Conservation (phyloP, 2,888 invertebrate genomes). For the Eilema sororculum region DNA sequence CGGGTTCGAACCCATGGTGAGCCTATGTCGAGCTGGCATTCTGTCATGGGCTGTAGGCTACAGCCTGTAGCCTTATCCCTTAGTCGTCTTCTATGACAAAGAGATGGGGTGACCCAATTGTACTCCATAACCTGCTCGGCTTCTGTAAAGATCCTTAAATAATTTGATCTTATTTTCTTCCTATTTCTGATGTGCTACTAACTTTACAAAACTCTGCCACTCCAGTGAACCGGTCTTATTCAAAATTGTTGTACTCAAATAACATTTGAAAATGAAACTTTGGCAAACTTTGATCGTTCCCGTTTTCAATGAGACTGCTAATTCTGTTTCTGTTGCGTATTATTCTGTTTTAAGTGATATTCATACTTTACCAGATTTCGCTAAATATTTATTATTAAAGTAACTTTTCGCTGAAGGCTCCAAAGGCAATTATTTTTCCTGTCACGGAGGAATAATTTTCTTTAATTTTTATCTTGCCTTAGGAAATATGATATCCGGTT, state of each 20-base stretch:
- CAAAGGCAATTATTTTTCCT: background rate
- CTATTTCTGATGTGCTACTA: slow-evolving; percentile 1
- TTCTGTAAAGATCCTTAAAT: background rate
- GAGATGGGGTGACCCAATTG: too few species aligned
- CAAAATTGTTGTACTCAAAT: slow-evolving; percentile 48
- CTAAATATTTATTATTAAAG: slow-evolving; percentile 19
- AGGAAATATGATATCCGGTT: slow-evolving; percentile 1
- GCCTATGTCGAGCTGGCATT: too few species aligned
- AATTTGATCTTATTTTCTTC: background rate
- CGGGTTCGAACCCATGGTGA: too few species aligned
- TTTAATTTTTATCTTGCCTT: background rate
- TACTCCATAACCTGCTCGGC: too few species aligned
- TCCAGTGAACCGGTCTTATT: slow-evolving; percentile 21
- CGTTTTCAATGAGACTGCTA: slow-evolving; percentile 40
- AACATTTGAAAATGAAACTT: slow-evolving; percentile 49
- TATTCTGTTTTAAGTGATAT: slow-evolving; percentile 38
- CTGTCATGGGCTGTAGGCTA: too few species aligned
- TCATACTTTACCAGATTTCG: slow-evolving; percentile 29
- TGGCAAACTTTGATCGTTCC: slow-evolving; percentile 28
- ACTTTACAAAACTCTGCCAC: slow-evolving; percentile 19
- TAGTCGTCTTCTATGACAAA: too few species aligned
- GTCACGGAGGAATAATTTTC: background rate
- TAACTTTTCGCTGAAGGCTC: background rate
- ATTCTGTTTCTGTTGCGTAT: slow-evolving; percentile 32
- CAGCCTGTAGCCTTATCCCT: too few species aligned